Evolutionary conservation across 2,888 invertebrate species (phyloP).

Genomic region (Phragmatobia fuliginosa): DNA sequence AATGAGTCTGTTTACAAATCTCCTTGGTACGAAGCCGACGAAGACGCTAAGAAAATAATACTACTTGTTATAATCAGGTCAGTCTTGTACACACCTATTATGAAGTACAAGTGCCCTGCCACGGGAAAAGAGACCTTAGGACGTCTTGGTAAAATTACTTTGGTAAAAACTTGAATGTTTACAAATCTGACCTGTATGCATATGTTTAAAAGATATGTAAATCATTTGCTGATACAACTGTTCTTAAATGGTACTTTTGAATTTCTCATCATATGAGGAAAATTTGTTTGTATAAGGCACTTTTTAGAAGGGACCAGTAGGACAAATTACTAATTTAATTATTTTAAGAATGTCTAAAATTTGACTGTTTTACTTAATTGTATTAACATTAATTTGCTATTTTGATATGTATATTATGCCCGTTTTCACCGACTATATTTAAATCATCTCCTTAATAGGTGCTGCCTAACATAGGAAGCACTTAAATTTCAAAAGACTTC

Average conservation of each 20-base stretch:
- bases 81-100: background rate
- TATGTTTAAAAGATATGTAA: background rate
- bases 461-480: no score
- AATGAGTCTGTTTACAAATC: constrained; percentile 64
- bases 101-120: background rate
- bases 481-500: no score
- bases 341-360: background rate
- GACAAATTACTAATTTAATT: background rate
- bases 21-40: constrained; percentile 66
- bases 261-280: no score
- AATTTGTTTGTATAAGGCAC: no score
- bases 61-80: constrained; percentile 67
- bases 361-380: background rate
- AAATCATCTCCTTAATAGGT: no score
- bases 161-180: background rate
- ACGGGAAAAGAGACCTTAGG: background rate
- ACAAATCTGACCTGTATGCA: background rate
- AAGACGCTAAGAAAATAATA: constrained; percentile 58
- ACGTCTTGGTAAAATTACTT: background rate
- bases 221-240: background rate
- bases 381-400: no score
- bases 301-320: background rate
- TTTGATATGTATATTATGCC: no score
- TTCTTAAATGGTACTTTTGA: background rate
- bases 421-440: no score